These are phyloP conservation scores for Glossosoma conforme DNA, from an alignment of 1,140 invertebrate genomes.

Conservation along the genomic window DNA sequence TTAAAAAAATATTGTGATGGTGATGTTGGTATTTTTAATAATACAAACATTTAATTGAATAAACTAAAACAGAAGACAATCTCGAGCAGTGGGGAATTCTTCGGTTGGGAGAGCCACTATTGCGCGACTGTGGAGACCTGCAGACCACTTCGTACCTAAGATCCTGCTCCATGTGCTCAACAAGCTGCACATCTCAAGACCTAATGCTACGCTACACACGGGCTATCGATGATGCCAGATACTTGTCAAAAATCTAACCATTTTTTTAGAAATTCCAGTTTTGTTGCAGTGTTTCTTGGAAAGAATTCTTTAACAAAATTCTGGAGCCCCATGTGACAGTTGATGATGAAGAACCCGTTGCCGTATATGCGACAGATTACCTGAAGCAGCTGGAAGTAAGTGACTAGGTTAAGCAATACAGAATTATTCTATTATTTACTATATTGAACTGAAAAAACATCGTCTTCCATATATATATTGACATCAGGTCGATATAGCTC, in stretches of 20 bases:
- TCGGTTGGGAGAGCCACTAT: conserved; percentile 12
- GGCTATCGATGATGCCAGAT: not conserved
- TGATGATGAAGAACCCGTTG: conserved; percentile 64
- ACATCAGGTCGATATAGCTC: not conserved
- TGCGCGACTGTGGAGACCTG: not conserved
- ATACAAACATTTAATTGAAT: no score
- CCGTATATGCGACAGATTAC: conserved; percentile 71
- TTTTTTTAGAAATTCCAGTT: not conserved
- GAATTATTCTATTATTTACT: not conserved
- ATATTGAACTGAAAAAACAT: not conserved
- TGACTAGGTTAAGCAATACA: not conserved
- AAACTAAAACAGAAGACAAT: no score
- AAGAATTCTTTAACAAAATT: conserved; percentile 73
- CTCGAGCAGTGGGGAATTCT: no score
- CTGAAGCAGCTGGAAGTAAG: conserved; percentile 60
- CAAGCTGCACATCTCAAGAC: not conserved
- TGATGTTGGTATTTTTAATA: no score
- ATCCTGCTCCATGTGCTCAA: not conserved
- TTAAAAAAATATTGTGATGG: no score
- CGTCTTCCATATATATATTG: not conserved
- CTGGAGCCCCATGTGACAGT: conserved; percentile 58
- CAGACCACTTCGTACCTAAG: not conserved
- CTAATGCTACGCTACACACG: not conserved
- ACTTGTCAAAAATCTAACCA: not conserved
- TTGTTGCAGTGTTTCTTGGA: conserved; percentile 61